These are phyloP conservation scores for Xenentodon cancila DNA, from an alignment of 2,797 vertebrate genomes.

Conservation along the genomic window DNA sequence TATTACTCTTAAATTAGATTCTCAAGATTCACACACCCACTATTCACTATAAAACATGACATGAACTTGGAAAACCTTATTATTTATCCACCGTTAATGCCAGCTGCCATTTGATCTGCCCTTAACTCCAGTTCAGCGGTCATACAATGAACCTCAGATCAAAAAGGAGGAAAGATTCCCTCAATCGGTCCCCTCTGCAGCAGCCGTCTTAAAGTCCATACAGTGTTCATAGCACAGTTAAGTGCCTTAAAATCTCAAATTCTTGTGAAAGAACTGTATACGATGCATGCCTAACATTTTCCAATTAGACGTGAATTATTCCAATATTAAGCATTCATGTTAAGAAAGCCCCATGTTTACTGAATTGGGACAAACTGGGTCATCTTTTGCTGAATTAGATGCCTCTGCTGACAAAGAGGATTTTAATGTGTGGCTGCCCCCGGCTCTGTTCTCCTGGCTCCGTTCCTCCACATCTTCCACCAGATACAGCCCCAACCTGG, in stretches of 20 bases:
- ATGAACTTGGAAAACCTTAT: conserved; percentile 48
- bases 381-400: neutral
- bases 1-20: neutral
- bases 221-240: conserved; percentile 32
- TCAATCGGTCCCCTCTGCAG: conserved; percentile 24
- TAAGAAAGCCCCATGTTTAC: conserved; percentile 55
- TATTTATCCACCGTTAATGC: conserved; percentile 38
- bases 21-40: neutral
- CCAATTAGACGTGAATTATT: conserved; percentile 64
- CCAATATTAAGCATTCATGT: conserved; percentile 43
- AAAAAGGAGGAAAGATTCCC: conserved; percentile 29
- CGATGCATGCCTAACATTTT: conserved; percentile 36
- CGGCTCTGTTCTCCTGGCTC: too few species aligned
- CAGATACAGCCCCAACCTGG: too few species aligned
- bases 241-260: conserved; percentile 50
- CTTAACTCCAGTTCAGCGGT: conserved; percentile 47
- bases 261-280: conserved; percentile 48
- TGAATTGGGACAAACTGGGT: conserved; percentile 29
- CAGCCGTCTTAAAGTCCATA: conserved; percentile 60
- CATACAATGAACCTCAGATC: conserved; percentile 59
- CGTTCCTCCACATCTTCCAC: too few species aligned
- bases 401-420: too few species aligned
- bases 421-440: too few species aligned
- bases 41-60: conserved; percentile 30
- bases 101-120: conserved; percentile 38